Evolutionary conservation across 2,797 vertebrate genomes (phyloP).

Genomic region (Lemur catta): DNA sequence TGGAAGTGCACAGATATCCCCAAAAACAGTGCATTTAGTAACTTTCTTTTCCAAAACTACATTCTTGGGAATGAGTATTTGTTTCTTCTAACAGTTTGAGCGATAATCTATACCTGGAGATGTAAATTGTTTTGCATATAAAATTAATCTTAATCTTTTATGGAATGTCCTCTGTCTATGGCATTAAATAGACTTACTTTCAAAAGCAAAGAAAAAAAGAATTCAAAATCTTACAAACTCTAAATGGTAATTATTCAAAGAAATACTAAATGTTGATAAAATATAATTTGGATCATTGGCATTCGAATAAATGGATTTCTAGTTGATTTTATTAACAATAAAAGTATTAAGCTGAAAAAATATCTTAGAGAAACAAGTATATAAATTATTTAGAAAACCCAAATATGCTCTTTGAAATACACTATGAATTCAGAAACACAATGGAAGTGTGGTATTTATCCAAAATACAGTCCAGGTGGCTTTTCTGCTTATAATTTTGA

Average conservation of each 20-base stretch:
- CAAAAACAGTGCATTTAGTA: slow-evolving; percentile 65
- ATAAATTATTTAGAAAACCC: background rate
- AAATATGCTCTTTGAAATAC: background rate
- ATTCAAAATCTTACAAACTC: slow-evolving; percentile 76
- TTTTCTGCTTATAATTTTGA: slow-evolving; percentile 12
- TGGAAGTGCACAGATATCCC: slow-evolving; percentile 70
- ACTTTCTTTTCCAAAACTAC: slow-evolving; percentile 73
- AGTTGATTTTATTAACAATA: background rate
- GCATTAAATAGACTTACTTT: slow-evolving; percentile 71
- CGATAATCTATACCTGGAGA: slow-evolving; percentile 73
- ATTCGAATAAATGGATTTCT: slow-evolving; percentile 10
- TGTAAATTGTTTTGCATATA: slow-evolving; percentile 65
- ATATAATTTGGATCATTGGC: background rate
- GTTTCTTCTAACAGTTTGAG: slow-evolving; percentile 77
- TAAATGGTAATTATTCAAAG: background rate
- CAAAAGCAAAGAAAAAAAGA: slow-evolving; percentile 79
- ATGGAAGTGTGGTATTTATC: background rate
- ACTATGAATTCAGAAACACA: background rate
- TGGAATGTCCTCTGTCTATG: slow-evolving; percentile 78
- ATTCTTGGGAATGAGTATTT: slow-evolving; percentile 74
- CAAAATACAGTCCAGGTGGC: background rate
- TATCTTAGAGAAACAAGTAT: background rate
- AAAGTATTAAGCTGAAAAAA: background rate
- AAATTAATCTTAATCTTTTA: slow-evolving; percentile 78
- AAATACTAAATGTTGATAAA: background rate